Conservation (phyloP, 1,140 invertebrate species). For the Heliconius hermathena region DNA sequence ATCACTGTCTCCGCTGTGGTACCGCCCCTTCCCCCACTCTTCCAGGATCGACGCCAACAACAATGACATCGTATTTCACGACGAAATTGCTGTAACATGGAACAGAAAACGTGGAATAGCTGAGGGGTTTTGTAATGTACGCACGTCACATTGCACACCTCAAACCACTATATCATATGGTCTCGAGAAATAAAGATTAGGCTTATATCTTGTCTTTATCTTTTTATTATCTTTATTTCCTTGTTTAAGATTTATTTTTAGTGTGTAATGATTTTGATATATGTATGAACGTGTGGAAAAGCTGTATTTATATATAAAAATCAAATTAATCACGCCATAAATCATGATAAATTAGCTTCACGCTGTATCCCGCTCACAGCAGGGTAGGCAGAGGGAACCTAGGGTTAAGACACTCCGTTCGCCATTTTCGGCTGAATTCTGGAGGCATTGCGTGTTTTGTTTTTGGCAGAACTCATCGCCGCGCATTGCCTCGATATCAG, state of each 20-base stretch:
- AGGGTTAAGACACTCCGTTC: too few relatives aligned
- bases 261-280: neutral
- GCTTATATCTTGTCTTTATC: conserved; percentile 8
- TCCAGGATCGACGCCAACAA: conserved; percentile 71
- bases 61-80: conserved; percentile 81
- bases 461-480: too few relatives aligned
- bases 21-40: conserved; percentile 52
- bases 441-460: too few relatives aligned
- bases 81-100: conserved; percentile 77
- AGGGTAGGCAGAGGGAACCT: too few relatives aligned
- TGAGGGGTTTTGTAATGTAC: conserved; percentile 52
- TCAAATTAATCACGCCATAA: too few relatives aligned
- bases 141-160: conserved; percentile 39
- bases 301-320: too few relatives aligned
- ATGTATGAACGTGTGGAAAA: too few relatives aligned
- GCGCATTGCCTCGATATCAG: too few relatives aligned
- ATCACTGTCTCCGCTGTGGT: conserved; percentile 53
- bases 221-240: neutral
- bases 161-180: conserved; percentile 19
- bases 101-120: conserved; percentile 72
- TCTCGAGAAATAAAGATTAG: conserved; percentile 9
- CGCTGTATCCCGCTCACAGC: too few relatives aligned
- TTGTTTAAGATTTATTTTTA: neutral
- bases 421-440: too few relatives aligned
- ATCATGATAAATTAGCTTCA: too few relatives aligned